Evolutionary conservation across 2,113 vertebrate genomes (phyloP), one percentile per base, ranked within the genome.

Genomic region (Triplophysa tibetana): DNA sequence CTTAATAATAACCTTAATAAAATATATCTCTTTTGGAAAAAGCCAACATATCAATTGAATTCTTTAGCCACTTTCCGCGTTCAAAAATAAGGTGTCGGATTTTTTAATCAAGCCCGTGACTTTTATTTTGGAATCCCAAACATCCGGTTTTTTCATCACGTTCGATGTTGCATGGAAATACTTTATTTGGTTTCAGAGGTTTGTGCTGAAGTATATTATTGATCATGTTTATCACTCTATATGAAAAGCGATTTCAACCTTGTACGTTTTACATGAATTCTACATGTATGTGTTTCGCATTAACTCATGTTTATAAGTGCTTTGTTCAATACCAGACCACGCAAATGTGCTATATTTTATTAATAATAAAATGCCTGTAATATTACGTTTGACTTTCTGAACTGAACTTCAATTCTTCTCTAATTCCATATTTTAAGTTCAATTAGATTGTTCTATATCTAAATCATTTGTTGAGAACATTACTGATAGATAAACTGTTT

Each of bases 111-210:
- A 4, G 5, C 6, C 38, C 5, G 12, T 41, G 4, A 2, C 82
- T 74, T 81, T 74, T 78, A 84, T 73, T 84, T 63, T 84, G 70
- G 74, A 81, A 21, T 12, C 33, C 1, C 1, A 8, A 1, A 74
- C 58, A 29, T 75, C 73, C 73, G 58, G 73, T 48, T 63, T 7
- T n/a, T 24, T 16, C 13, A 24, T 43, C 58, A 75, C 23, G 21
- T 45, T 24, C 41, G n/a, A 23, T 74, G 33, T 11, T 72, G 50
- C 24, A 3, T 10, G 17, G 38, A 75, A 8, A 12, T 60, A 61
- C 21, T 24, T 61, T 3, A 29, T 63, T 61, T 16, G 61, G 24
- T 29, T 60, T 21, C 0, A 38, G 58, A 73, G 70, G 70, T 73
- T 73, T 43, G 70, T 23, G 43, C 23, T 1, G 8, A 1, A 48